Percentiles rank a stretch among this genome's conserved stretches.
Evolutionary conservation across 2,888 invertebrate genomes (phyloP).

Genomic region (Yponomeuta plumbellus): DNA sequence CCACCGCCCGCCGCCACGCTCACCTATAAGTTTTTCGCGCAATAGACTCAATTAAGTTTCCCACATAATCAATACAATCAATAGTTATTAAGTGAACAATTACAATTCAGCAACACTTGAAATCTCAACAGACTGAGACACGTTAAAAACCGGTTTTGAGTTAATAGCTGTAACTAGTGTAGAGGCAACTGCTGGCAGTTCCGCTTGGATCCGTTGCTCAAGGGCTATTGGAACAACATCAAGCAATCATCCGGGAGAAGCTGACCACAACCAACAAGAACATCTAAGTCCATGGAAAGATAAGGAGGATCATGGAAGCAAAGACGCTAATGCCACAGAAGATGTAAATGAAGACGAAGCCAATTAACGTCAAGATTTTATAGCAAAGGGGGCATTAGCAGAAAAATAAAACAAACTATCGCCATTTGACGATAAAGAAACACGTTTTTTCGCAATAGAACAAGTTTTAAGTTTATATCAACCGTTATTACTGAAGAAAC

Average conservation of each 20-base stretch:
- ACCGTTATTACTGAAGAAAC: constrained; percentile 74
- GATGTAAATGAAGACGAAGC: constrained; percentile 71
- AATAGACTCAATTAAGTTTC: constrained; percentile 69
- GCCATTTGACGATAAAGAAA: constrained; percentile 78
- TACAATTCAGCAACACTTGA: constrained; percentile 76
- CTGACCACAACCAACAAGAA: constrained; percentile 40
- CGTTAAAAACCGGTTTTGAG: constrained; percentile 56
- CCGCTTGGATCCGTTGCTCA: constrained; percentile 62
- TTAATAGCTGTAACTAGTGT: constrained; percentile 61
- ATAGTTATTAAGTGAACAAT: constrained; percentile 70
- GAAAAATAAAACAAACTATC: constrained; percentile 58
- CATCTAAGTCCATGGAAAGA: constrained; percentile 27
- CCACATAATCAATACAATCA: constrained; percentile 51
- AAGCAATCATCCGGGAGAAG: constrained; percentile 66
- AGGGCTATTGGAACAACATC: constrained; percentile 60
- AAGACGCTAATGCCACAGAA: constrained; percentile 49
- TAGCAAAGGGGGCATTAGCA: constrained; percentile 65
- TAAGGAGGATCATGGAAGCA: constrained; percentile 52
- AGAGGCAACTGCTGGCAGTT: constrained; percentile 71
- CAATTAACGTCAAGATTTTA: constrained; percentile 63
- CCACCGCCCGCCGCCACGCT: constrained; percentile 69
- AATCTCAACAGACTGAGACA: constrained; percentile 50
- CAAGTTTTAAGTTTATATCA: constrained; percentile 78
- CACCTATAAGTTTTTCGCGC: constrained; percentile 64
- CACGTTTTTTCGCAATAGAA: constrained; percentile 78